Evolutionary conservation across 2,113 vertebrate species (phyloP).

Genomic region (Coptodon bakossiorum): DNA sequence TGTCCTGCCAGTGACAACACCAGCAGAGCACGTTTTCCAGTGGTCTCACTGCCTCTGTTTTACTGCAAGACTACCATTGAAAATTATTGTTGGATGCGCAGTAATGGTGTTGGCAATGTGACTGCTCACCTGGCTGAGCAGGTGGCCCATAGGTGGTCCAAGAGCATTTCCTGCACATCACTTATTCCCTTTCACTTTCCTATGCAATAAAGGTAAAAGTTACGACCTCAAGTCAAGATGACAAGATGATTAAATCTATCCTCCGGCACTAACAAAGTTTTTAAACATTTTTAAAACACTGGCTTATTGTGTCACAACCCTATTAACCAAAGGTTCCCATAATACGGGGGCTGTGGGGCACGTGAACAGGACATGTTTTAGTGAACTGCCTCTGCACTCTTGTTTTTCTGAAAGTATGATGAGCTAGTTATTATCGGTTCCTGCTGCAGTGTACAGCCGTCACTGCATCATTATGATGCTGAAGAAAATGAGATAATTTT

Average conservation of each 20-base stretch:
- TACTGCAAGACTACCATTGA: not conserved
- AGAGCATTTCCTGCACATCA: not conserved
- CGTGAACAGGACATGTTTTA: not conserved
- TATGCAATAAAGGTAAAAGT: not conserved
- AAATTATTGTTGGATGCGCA: not conserved
- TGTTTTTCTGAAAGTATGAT: not conserved
- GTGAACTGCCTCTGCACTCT: not conserved
- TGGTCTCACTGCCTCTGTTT: not conserved
- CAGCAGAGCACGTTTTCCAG: not conserved
- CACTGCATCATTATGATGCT: not conserved
- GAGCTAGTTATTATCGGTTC: not conserved
- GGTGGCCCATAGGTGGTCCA: not conserved
- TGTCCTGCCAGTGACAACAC: not conserved
- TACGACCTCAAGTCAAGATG: rapidly evolving
- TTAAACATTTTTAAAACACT: not conserved
- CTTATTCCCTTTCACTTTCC: not conserved
- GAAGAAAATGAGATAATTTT: not conserved
- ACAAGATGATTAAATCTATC: not conserved
- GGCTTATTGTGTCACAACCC: not conserved
- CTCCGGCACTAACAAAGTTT: rapidly evolving
- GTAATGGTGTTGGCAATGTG: not conserved
- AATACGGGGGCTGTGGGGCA: not conserved
- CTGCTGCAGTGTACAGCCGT: not conserved
- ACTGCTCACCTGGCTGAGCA: not conserved
- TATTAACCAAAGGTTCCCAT: not conserved